Evolutionary conservation across 2,888 invertebrate species (phyloP), one percentile per base, ranked within the genome.

Genomic region (Euclidia mi): DNA sequence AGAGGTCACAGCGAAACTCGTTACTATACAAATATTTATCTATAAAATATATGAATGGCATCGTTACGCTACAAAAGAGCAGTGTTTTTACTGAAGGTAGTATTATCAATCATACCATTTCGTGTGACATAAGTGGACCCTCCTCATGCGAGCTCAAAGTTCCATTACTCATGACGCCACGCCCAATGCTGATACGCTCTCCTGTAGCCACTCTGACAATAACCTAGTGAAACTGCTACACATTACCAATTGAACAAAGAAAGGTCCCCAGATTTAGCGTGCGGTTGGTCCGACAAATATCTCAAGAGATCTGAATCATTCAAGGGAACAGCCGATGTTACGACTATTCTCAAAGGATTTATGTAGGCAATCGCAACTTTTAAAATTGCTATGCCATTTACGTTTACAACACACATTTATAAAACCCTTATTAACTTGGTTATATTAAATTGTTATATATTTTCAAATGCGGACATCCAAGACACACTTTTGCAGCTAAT

Each of bases 111-210:
- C 94, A 94, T 93, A 91, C 83, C 82, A 88, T 90, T 88, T 84
- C 85, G 83, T 76, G 84, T 88, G 92, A 92, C 93, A 93, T 91
- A 93, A 94, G 92, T 91, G 92, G 91, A 92, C 94, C 94, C 93
- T 94, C 90, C 89, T 92, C 91, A 89, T 87, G 79, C 87, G 89
- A 90, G 89, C 90, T 89, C 89, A 79, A 86, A 90, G 83, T 89
- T 88, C 93, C 94, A 94, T 94, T 94, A 94, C 88, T 94, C 92
- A 94, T 79, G 73, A 81, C 78, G 84, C 90, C 89, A 85, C 93
- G 89, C 92, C 92, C 89, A 75, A 78, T 85, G 80, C 91, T 91
- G 91, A 91, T 92, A 92, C 85, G 84, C 72, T 81, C 82, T 81
- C 81, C 76, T 81, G 71, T 79, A 81, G 76, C 75, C 81, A 80